Conservation (phyloP, 2,113 vertebrate species). For the Aphelocoma coerulescens region DNA sequence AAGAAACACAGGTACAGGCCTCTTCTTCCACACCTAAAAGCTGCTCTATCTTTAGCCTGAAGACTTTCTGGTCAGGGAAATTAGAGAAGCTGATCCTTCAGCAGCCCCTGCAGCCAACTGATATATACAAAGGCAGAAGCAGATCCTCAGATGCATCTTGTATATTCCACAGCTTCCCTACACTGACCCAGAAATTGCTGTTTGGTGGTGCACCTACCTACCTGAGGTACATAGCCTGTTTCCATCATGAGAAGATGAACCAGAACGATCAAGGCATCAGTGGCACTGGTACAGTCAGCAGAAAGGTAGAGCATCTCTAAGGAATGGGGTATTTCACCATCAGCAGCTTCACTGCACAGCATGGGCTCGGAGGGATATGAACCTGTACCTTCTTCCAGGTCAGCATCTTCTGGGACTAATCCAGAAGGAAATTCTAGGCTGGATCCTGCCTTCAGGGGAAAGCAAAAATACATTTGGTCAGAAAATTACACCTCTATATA, state of each 20-base stretch:
- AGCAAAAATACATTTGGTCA: not conserved
- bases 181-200: not conserved
- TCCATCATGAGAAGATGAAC: slow-evolving; percentile 90
- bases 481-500: not conserved
- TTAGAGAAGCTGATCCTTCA: not conserved
- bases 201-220: slow-evolving; percentile 71
- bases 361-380: slow-evolving; percentile 80
- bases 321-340: slow-evolving; percentile 84
- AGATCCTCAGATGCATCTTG: not conserved
- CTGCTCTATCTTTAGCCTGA: not conserved
- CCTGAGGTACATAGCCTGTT: slow-evolving; percentile 86
- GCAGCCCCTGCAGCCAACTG: not conserved
- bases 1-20: not conserved
- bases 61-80: not conserved
- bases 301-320: slow-evolving; percentile 82
- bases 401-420: slow-evolving; percentile 36
- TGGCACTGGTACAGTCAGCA: slow-evolving; percentile 68
- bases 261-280: slow-evolving; percentile 82
- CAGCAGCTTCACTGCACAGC: slow-evolving; percentile 86
- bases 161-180: not conserved
- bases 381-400: slow-evolving; percentile 51
- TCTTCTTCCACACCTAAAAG: not conserved
- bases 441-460: slow-evolving; percentile 62
- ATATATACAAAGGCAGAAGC: not conserved
- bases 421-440: slow-evolving; percentile 48